A percentile compares a stretch with the other conserved stretches of the same genome.
phyloP scores from a whole-genome alignment of 2,797 vertebrate genomes.

The Chiroxiphia lanceolata region DNA sequence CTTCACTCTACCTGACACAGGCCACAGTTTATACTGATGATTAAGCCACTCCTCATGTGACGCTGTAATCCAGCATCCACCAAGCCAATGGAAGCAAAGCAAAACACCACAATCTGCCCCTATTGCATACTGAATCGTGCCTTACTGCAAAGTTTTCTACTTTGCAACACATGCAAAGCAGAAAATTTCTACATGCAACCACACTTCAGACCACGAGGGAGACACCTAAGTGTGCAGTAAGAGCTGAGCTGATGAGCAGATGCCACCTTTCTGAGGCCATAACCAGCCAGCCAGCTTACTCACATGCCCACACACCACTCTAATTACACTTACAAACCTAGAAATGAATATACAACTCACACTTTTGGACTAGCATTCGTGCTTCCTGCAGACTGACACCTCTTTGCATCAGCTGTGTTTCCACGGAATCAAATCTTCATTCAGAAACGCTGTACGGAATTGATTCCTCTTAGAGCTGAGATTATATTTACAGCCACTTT shows the following conservation, averaged over 20 bases:
- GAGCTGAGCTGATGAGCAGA: not conserved
- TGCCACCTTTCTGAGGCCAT: not conserved
- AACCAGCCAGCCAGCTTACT: not conserved
- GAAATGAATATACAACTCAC: not conserved
- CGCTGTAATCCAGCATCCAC: not conserved
- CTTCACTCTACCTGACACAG: not conserved
- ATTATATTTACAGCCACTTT: not conserved
- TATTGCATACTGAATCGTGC: fast-evolving
- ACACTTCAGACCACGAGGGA: fast-evolving
- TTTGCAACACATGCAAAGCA: too few relatives aligned
- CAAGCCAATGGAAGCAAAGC: not conserved
- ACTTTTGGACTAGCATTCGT: fast-evolving
- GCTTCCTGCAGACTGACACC: not conserved
- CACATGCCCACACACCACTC: not conserved
- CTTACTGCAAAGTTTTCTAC: not conserved
- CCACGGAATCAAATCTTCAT: not conserved
- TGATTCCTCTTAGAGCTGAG: not conserved
- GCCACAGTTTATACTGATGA: not conserved
- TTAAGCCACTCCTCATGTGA: not conserved
- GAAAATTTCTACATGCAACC: too few relatives aligned
- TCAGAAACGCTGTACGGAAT: not conserved
- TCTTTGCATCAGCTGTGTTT: not conserved
- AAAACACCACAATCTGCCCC: not conserved
- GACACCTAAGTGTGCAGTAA: not conserved
- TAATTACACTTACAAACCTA: not conserved